Evolutionary conservation across 2,888 invertebrate species (phyloP).

Genomic region (Spodoptera picta): DNA sequence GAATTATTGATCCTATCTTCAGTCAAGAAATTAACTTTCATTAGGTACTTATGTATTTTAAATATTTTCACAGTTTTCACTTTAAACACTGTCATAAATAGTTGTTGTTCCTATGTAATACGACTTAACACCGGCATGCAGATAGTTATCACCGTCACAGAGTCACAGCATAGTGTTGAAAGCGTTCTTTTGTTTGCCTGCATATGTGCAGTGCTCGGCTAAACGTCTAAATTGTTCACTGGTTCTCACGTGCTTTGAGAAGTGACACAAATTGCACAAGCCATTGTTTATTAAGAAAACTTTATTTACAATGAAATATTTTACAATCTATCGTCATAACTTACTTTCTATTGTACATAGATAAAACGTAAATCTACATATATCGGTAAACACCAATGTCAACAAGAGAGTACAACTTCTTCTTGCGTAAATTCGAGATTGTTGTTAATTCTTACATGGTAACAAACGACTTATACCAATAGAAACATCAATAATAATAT

Average conservation of each 20-base stretch:
- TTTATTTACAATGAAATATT: slow-evolving; percentile 88
- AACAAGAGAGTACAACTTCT: slow-evolving; percentile 47
- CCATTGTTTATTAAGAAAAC: slow-evolving; percentile 78
- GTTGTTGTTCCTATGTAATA: slow-evolving; percentile 18
- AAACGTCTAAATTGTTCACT: slow-evolving; percentile 64
- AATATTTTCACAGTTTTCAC: slow-evolving; percentile 18
- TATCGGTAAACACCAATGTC: slow-evolving; percentile 63
- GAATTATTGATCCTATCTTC: too few species aligned
- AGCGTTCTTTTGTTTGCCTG: slow-evolving; percentile 60
- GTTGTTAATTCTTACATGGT: slow-evolving; percentile 48
- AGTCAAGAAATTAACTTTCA: too few species aligned
- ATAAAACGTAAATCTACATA: slow-evolving; percentile 62
- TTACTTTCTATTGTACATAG: slow-evolving; percentile 76
- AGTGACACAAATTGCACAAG: slow-evolving; percentile 73
- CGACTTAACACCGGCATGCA: slow-evolving; percentile 27
- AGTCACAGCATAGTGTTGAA: slow-evolving; percentile 55
- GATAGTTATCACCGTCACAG: slow-evolving; percentile 38
- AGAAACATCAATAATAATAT: slow-evolving; percentile 80
- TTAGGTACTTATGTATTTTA: too few species aligned
- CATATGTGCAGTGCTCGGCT: slow-evolving; percentile 56
- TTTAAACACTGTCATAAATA: slow-evolving; percentile 14
- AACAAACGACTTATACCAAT: slow-evolving; percentile 57
- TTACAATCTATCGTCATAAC: slow-evolving; percentile 82
- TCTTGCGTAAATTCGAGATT: slow-evolving; percentile 40
- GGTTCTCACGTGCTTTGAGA: slow-evolving; percentile 74